Evolutionary conservation across 2,797 vertebrate species (phyloP).

Genomic region (Myripristis murdjan): DNA sequence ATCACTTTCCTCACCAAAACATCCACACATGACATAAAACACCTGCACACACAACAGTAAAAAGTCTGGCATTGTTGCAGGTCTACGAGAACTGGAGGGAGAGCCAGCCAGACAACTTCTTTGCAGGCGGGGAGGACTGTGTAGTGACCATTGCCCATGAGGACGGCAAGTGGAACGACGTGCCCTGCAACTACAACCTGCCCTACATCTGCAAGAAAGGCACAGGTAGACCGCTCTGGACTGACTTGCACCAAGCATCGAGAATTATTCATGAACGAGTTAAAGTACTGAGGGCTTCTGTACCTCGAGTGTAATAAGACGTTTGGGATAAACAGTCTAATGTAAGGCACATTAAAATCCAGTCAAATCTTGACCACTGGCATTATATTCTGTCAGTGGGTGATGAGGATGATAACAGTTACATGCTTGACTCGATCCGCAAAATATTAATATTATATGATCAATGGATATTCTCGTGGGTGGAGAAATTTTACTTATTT

Average conservation of each 20-base stretch:
- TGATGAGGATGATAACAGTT: background rate
- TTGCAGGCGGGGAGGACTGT: conserved; percentile 95
- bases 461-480: background rate
- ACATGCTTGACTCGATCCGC: background rate
- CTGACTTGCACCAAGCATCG: background rate
- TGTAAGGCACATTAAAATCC: conserved; percentile 10
- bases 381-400: background rate
- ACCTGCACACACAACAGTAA: no score
- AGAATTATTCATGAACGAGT: background rate
- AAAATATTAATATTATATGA: background rate
- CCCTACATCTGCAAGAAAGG: conserved; percentile 98
- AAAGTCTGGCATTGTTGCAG: conserved; percentile 70
- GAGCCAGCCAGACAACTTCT: conserved; percentile 97
- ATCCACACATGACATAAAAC: no score
- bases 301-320: background rate
- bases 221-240: conserved; percentile 86
- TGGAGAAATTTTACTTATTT: background rate
- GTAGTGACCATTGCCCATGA: conserved; percentile 96
- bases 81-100: conserved; percentile 96
- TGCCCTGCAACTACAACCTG: conserved; percentile 98
- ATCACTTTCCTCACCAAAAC: no score
- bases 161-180: conserved; percentile 96
- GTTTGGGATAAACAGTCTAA: background rate
- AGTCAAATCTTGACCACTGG: background rate
- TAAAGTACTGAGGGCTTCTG: background rate